Evolutionary conservation across 2,113 vertebrate species (phyloP).

Genomic region (Dipodomys spectabilis): DNA sequence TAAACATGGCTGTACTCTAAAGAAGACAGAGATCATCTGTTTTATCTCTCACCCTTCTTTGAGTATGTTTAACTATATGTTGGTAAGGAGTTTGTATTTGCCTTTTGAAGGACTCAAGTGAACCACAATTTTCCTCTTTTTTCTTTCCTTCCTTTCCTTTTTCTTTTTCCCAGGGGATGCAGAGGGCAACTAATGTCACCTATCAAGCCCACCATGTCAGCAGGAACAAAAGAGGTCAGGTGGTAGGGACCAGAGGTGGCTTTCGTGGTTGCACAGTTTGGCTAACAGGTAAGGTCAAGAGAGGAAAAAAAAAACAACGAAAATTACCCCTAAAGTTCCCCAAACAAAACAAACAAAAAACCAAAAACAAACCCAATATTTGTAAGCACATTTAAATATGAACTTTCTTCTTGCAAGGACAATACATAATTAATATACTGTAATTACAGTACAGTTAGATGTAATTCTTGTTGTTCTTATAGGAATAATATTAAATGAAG

Average conservation of each 20-base stretch:
- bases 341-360: too few relatives aligned
- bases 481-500: neutral
- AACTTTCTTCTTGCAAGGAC: neutral
- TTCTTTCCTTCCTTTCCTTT: neutral
- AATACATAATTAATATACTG: neutral
- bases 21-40: neutral
- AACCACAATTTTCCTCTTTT: neutral
- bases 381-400: neutral
- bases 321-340: too few relatives aligned
- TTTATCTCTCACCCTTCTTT: neutral
- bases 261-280: conserved; percentile 99
- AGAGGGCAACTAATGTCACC: conserved; percentile 98
- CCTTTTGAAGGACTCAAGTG: neutral
- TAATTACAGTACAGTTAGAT: neutral
- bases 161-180: conserved; percentile 91
- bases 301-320: neutral
- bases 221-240: conserved; percentile 97
- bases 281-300: conserved; percentile 92
- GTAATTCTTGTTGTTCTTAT: neutral
- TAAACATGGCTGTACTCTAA: neutral
- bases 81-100: neutral
- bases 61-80: neutral
- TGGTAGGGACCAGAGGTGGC: conserved; percentile 96
- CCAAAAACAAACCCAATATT: too few relatives aligned
- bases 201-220: conserved; percentile 99